Evolutionary conservation across 2,113 vertebrate species (phyloP).

Genomic region (Zootoca vivipara): DNA sequence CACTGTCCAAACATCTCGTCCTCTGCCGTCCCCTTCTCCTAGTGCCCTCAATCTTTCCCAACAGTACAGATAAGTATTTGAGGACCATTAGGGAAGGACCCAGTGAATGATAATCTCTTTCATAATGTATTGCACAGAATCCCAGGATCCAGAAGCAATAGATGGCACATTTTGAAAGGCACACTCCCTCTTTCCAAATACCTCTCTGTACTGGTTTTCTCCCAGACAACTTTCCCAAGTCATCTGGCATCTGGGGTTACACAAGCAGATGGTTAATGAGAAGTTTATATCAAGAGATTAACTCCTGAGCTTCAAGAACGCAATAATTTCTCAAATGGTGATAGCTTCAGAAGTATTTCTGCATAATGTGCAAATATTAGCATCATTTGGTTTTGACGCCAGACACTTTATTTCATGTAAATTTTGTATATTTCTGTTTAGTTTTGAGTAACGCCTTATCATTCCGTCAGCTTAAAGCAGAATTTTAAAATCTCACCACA

Average conservation of each 20-base stretch:
- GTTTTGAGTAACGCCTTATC: not conserved
- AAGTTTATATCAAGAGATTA: not conserved
- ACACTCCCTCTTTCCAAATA: not conserved
- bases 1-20: no score
- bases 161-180: not conserved
- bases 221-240: not conserved
- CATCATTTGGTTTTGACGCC: not conserved
- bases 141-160: not conserved
- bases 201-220: not conserved
- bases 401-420: not conserved
- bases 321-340: not conserved
- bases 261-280: not conserved
- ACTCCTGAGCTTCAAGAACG: not conserved
- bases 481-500: not conserved
- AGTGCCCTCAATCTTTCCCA: no score
- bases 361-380: conserved; percentile 4
- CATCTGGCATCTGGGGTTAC: not conserved
- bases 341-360: not conserved
- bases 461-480: no score
- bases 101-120: not conserved
- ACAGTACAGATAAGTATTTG: not conserved
- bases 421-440: not conserved
- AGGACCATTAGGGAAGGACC: not conserved
- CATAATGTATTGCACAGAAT: not conserved
- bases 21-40: no score